Evolutionary conservation across 1,140 invertebrate species (phyloP), one percentile per base, ranked within the genome.

Genomic region (Drosophila rhopaloa): DNA sequence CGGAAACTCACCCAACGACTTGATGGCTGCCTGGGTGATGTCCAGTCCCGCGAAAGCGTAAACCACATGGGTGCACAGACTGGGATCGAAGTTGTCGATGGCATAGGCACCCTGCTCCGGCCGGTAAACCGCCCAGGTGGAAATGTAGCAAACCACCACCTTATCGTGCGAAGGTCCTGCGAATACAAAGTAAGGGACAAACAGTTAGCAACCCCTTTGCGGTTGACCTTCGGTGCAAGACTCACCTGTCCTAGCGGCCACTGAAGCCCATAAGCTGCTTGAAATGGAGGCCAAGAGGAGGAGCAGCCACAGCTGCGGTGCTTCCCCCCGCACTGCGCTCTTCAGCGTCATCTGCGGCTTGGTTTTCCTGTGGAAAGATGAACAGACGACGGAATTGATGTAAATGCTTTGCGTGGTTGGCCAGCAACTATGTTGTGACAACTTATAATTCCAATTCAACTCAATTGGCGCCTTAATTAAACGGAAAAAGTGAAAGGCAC

Each of bases 11-110:
- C 95, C 95, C 62, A 95, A 79, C 44, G 94, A 94, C 76, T 94
- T 95, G 40, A 97, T 96, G n/a, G 93, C 94, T 74, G 94, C 94
- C 0, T 94, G 93, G 1, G 91, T 93, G 2, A 93, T 93, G 77
- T 97, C 94, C 10, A 98, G 91, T 0, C 97, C 97, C 11, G 96
- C 97, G 91, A 98, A 98, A 5, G 97, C 95, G 81, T 98, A 98
- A 16, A 98, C 95, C 9, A 98, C 92, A 86, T 98, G 97, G 0
- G 97, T 98, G 89, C 97, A 98, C 11, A 98, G 93, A 7, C 93
- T 94, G 0, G 97, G 95, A 59, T 96, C 95, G 35, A 98, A 93
- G 89, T 97, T 93, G 19, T 96, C 94, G 14, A 96, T 91, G 0
- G 93, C 91, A 88, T 96, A 97, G 47, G 94, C 93, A 1, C 96